Evolutionary conservation across 2,888 invertebrate species (phyloP).

Genomic region (Folsomia candida): DNA sequence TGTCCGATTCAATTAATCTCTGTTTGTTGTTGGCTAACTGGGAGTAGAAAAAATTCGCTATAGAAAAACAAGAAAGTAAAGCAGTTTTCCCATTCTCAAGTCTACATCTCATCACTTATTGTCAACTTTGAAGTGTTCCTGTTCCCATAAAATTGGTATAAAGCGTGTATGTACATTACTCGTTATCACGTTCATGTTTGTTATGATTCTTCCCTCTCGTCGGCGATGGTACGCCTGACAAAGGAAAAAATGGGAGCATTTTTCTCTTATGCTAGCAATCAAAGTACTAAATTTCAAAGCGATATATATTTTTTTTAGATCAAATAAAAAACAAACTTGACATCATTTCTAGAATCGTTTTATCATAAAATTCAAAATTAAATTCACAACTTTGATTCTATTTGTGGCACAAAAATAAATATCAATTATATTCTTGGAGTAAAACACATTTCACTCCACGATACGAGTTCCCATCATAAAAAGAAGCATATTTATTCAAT

Average conservation of each 20-base stretch:
- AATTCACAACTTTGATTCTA: too few relatives aligned
- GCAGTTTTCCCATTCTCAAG: not conserved
- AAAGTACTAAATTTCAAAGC: too few relatives aligned
- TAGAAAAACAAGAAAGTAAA: not conserved
- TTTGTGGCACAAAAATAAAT: too few relatives aligned
- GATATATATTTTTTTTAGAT: too few relatives aligned
- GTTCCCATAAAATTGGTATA: not conserved
- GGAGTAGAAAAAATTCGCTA: not conserved
- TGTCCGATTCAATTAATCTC: not conserved
- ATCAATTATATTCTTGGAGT: too few relatives aligned
- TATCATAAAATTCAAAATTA: too few relatives aligned
- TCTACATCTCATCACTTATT: not conserved
- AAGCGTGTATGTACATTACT: too few relatives aligned
- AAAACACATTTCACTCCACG: too few relatives aligned
- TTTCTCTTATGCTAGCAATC: too few relatives aligned
- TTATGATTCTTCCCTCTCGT: not conserved
- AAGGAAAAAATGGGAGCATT: not conserved
- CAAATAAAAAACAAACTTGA: too few relatives aligned
- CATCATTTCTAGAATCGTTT: too few relatives aligned
- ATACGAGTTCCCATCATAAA: too few relatives aligned
- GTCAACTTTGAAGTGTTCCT: not conserved
- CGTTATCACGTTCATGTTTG: not conserved
- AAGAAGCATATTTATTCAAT: not conserved
- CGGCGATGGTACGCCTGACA: not conserved
- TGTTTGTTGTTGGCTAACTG: not conserved